Evolutionary conservation across 2,797 vertebrate species (phyloP).

Genomic region (Parauchenoglanis punctatus): DNA sequence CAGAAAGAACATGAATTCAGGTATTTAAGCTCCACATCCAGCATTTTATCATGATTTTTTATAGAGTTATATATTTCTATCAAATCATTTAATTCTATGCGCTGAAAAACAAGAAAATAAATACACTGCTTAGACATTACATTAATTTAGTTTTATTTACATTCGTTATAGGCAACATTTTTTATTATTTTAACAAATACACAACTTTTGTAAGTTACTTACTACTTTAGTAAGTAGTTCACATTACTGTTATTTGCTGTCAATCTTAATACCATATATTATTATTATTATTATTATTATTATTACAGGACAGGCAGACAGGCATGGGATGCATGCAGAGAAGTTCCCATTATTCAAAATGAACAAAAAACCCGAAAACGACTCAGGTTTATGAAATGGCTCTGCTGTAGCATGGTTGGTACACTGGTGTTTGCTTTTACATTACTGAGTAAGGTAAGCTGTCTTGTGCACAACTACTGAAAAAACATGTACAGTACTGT

Average conservation of each 20-base stretch:
- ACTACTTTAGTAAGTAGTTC: background rate
- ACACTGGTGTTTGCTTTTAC: slow-evolving; percentile 46
- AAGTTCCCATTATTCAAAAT: slow-evolving; percentile 21
- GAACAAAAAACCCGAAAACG: slow-evolving; percentile 1
- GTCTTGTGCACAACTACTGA: background rate
- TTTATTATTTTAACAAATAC: background rate
- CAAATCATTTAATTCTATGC: background rate
- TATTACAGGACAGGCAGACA: background rate
- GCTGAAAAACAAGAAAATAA: background rate
- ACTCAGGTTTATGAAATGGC: slow-evolving; percentile 15
- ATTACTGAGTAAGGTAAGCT: slow-evolving; percentile 48
- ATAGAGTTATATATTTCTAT: background rate
- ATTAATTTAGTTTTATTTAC: too few species aligned
- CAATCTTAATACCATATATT: background rate
- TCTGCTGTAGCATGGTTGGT: slow-evolving; percentile 42
- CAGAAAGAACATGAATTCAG: background rate
- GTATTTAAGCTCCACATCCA: background rate
- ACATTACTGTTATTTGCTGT: background rate
- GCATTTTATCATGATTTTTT: background rate
- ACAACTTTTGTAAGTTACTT: background rate
- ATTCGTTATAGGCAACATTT: background rate
- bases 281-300: background rate
- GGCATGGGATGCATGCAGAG: background rate
- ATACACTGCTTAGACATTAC: background rate
- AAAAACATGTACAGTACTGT: background rate